phyloP scores from a whole-genome alignment of 2,888 invertebrate genomes.

The Vanessa cardui region DNA sequence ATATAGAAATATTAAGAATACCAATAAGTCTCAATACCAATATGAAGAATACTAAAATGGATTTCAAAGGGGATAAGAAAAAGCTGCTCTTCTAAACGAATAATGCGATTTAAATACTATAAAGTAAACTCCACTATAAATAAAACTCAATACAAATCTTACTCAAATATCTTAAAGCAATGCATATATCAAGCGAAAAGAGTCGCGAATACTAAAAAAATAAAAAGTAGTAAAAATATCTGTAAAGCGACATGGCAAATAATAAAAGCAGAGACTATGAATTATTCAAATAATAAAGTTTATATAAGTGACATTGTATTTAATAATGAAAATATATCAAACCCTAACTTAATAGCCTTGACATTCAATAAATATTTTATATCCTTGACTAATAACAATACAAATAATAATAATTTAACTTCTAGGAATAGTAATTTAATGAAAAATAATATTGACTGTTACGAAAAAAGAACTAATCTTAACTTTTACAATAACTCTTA shows the following conservation, averaged over 20 bases:
- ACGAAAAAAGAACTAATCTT: constrained; percentile 1
- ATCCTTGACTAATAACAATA: background rate
- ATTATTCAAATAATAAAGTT: constrained; percentile 1
- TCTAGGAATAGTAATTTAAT: constrained; percentile 1
- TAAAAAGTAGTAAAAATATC: background rate
- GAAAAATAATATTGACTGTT: constrained; percentile 2
- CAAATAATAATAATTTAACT: background rate
- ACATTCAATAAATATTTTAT: background rate
- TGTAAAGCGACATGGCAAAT: constrained; percentile 2
- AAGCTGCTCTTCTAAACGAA: background rate
- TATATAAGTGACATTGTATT: background rate
- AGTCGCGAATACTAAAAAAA: constrained; percentile 2
- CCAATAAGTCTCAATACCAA: too few species aligned
- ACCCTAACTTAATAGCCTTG: too few species aligned
- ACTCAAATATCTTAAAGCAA: constrained; percentile 3
- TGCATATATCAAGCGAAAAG: constrained; percentile 2
- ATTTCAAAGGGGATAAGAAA: too few species aligned
- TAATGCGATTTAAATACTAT: background rate
- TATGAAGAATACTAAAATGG: too few species aligned
- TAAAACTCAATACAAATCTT: constrained; percentile 1
- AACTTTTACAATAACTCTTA: background rate
- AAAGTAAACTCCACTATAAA: background rate
- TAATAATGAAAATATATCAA: too few species aligned
- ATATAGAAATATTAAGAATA: too few species aligned
- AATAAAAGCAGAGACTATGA: constrained; percentile 1